Evolutionary conservation across 2,113 vertebrate species (phyloP).

Genomic region (Sula dactylatra): DNA sequence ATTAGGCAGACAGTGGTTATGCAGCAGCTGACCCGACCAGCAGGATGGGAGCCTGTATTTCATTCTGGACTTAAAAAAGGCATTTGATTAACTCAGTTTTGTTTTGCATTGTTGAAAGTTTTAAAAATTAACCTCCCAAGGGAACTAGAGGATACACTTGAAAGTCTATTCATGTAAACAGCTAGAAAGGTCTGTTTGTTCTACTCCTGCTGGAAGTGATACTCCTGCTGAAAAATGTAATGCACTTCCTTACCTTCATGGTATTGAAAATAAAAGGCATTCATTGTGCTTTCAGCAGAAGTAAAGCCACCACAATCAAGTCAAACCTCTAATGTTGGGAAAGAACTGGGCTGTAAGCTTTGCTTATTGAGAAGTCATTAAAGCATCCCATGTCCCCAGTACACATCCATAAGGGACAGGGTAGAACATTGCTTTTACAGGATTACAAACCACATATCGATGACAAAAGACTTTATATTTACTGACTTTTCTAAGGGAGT

Average conservation of each 20-base stretch:
- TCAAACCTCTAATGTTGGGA: not conserved
- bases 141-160: not conserved
- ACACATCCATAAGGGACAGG: not conserved
- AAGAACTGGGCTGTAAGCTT: not conserved
- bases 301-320: not conserved
- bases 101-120: not conserved
- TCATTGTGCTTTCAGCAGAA: slow-evolving; percentile 16
- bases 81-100: not conserved
- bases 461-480: not conserved
- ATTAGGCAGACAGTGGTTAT: not conserved
- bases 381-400: not conserved
- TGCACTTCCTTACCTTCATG: not conserved
- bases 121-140: slow-evolving; percentile 28
- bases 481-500: not conserved
- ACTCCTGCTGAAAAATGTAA: slow-evolving; percentile 3
- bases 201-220: not conserved
- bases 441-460: not conserved
- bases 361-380: not conserved
- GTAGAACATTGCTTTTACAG: not conserved
- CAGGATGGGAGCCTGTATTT: not conserved
- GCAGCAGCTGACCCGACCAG: not conserved
- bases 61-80: not conserved
- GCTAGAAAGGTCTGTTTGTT: not conserved
- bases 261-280: not conserved
- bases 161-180: not conserved